Evolutionary conservation across 2,113 vertebrate genomes (phyloP), one percentile per base, ranked within the genome.

Genomic region (Isichthys henryi): DNA sequence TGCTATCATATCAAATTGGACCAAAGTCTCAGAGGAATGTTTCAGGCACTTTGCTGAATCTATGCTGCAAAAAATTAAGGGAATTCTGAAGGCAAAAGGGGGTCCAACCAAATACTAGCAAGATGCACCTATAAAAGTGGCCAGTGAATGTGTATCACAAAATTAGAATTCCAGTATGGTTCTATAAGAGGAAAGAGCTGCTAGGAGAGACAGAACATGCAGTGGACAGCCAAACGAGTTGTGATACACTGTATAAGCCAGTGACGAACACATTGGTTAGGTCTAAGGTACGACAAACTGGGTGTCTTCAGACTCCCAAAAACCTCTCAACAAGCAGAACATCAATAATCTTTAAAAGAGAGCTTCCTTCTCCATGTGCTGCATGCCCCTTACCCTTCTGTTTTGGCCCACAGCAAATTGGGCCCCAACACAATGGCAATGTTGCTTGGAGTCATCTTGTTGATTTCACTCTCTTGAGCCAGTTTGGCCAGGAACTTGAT

Each of bases 371-470:
- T 3, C 82, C 2, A 15, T 13, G 19, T 27, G 21, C 2, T 46
- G 3, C 56, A 17, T 49, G 2, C 56, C 10, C 62, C 97, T 97
- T 91, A 99, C 98, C 98, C 98, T 94, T 99, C 98, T 8, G 96
- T 98, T 92, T 97, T 99, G 89, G 97, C 96, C 98, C 98, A 99
- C 19, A 99, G 74, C 92, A 99, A 93, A 93, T 99, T 99, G 88
- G 98, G 98, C 92, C 98, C 98, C 90, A 99, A 92, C n/a, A 99
- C 98, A 19, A 99, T 99, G 2, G 98, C 97, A 0, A 99, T 96
- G 92, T 99, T 99, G 95, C 98, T 99, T 0, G 98, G 97, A 0
- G 97, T 99, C 98, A 99, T 99, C 94, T 99, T 99, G 95, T 99
- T 99, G 13, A 96, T 21, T 0, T 99, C 98, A 0, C 98, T 99